These are phyloP conservation scores for Poeciliopsis turneri DNA, from an alignment of 2,797 vertebrate species.

Conservation along the genomic window DNA sequence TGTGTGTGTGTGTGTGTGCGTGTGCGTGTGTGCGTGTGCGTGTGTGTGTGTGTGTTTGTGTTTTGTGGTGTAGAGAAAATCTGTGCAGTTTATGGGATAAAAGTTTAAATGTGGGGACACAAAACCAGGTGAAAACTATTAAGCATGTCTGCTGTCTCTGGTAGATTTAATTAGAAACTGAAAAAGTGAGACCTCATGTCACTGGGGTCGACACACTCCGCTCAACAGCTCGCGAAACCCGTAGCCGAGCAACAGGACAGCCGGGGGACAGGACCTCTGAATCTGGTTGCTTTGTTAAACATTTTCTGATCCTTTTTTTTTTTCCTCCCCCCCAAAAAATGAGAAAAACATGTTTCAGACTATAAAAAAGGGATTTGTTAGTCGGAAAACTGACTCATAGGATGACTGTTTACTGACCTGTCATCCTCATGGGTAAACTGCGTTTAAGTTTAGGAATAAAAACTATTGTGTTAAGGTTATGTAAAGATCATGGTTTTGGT, in stretches of 20 bases:
- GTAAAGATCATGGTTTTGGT: conserved; percentile 23
- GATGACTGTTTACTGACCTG: conserved; percentile 8
- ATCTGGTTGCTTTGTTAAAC: not conserved
- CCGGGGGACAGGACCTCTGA: not conserved
- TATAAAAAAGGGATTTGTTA: conserved; percentile 4
- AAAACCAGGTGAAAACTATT: conserved; percentile 36
- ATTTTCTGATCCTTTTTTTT: not conserved
- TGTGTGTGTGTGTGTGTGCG: too few relatives aligned
- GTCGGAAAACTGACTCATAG: not conserved
- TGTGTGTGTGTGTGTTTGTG: not conserved
- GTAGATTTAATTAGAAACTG: conserved; percentile 22
- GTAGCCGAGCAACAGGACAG: not conserved
- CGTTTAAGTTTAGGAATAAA: conserved; percentile 15
- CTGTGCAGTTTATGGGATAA: not conserved
- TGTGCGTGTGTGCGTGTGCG: too few relatives aligned
- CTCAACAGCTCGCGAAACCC: not conserved
- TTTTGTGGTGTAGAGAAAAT: not conserved
- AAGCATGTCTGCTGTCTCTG: conserved; percentile 19
- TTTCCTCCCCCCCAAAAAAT: too few relatives aligned
- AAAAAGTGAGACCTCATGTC: conserved; percentile 24
- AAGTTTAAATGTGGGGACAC: conserved; percentile 2
- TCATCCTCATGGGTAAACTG: conserved; percentile 6
- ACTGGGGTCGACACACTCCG: not conserved
- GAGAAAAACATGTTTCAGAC: not conserved
- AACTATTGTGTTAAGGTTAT: conserved; percentile 13